Evolutionary conservation across 2,888 invertebrate species (phyloP), one percentile per base, ranked within the genome.

Genomic region (Dastarcus helophoroides): DNA sequence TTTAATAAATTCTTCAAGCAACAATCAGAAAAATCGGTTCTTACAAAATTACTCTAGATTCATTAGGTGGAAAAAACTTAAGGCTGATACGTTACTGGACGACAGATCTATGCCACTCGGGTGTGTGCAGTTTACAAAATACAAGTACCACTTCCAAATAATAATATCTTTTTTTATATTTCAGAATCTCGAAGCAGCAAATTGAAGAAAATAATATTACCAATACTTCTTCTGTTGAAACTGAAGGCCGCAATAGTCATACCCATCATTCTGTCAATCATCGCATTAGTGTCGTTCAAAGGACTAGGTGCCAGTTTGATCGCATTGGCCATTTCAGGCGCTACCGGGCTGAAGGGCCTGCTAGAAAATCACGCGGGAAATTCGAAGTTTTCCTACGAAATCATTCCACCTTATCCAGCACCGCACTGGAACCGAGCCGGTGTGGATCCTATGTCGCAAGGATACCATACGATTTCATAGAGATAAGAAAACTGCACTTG

Each of bases 221-320:
- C 78, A n/a, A 51, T 76, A 28, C 59, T 78, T 13, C 54, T 78
- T 41, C 64, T 69, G 12, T 51, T 78, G 49, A 73, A 73, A 51
- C 51, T 78, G 44, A 76, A 76, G 54, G 68, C 72, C 29, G 63
- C 69, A 22, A 62, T 77, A 17, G 60, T 76, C 25, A 53, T 77
- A 29, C 76, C 76, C 15, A 63, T 74, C 14, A 53, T 74, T 25
- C 63, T 78, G 38, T 67, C 71, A 13, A 51, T 69, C 33, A 66
- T 78, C 25, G 71, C 71, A n/a, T 56, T 76, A 37, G 64, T 77
- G 27, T 72, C 76, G 5, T 66, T 77, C 45, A 77, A 76, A 56
- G 76, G 74, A 31, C 61, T 78, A 31, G 73, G 71, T 34, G 67
- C 71, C 15, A 73, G 76, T 27, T 50, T 74, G 24, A 61, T 73